A percentile compares a stretch with the other conserved stretches of the same genome.
These are phyloP conservation scores for Neosilurus hyrtlii DNA, from an alignment of 2,797 vertebrate genomes.

Conservation along the genomic window DNA sequence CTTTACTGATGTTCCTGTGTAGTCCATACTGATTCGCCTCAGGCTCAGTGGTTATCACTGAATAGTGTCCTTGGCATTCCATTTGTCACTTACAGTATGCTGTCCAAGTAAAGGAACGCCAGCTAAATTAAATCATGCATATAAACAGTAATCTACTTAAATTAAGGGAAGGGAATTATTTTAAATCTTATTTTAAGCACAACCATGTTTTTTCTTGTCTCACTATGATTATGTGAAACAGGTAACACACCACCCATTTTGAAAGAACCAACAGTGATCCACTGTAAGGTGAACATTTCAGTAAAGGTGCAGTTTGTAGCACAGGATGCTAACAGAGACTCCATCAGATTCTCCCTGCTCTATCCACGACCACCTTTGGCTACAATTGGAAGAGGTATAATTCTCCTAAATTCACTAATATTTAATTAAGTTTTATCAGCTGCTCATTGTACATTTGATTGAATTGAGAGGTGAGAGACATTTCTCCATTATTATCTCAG, in stretches of 20 bases:
- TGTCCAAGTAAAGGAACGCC: neutral
- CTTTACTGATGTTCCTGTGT: too few relatives aligned
- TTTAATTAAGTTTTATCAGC: neutral
- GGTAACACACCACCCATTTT: conserved; percentile 78
- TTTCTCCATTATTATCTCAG: neutral
- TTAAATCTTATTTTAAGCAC: neutral
- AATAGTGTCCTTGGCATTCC: neutral
- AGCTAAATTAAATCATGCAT: neutral
- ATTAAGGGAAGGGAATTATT: neutral
- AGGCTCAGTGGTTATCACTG: too few relatives aligned
- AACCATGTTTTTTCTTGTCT: neutral
- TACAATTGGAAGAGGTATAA: conserved; percentile 67
- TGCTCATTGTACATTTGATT: neutral
- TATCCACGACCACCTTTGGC: conserved; percentile 68
- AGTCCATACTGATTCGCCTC: too few relatives aligned
- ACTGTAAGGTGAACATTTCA: conserved; percentile 66
- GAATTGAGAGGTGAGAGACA: neutral
- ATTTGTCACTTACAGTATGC: neutral
- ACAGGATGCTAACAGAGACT: conserved; percentile 73
- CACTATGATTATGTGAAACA: conserved; percentile 50
- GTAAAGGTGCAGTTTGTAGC: conserved; percentile 65
- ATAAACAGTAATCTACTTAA: neutral
- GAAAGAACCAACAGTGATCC: conserved; percentile 70
- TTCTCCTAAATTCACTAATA: neutral
- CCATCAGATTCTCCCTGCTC: conserved; percentile 71